Evolutionary conservation across 2,797 vertebrate genomes (phyloP).

Genomic region (Hyperoplus lanceolatus): DNA sequence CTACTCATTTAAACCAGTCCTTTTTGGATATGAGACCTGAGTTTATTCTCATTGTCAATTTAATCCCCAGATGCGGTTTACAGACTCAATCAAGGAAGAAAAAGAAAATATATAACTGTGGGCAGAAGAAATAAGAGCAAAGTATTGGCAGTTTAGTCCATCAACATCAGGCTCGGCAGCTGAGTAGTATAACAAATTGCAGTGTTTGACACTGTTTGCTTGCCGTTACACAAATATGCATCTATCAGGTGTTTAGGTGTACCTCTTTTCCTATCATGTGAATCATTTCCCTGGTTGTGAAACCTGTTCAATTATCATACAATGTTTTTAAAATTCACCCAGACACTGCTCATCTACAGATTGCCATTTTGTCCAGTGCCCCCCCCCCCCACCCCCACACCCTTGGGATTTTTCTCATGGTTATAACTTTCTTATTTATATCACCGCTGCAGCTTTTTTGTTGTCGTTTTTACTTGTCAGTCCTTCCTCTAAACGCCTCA

Average conservation of each 20-base stretch:
- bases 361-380: not conserved
- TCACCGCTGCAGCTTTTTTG: not conserved
- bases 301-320: not conserved
- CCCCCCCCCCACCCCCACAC: too few relatives aligned
- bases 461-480: not conserved
- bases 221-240: not conserved
- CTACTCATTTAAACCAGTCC: too few relatives aligned
- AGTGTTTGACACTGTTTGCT: too few relatives aligned
- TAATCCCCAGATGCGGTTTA: not conserved
- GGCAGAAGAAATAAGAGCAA: not conserved
- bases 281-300: not conserved
- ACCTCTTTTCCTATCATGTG: not conserved
- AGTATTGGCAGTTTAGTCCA: not conserved
- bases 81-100: too few relatives aligned
- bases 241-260: not conserved
- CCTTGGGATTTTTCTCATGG: too few relatives aligned
- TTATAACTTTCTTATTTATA: not conserved
- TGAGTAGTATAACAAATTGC: not conserved
- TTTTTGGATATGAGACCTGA: not conserved
- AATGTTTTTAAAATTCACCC: not conserved
- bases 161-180: not conserved
- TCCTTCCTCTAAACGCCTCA: conserved; percentile 54
- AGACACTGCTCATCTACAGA: not conserved
- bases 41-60: not conserved
- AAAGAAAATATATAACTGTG: too few relatives aligned